Evolutionary conservation across 2,888 invertebrate genomes (phyloP), one percentile per base, ranked within the genome.

Genomic region (Apotomis turbidana): DNA sequence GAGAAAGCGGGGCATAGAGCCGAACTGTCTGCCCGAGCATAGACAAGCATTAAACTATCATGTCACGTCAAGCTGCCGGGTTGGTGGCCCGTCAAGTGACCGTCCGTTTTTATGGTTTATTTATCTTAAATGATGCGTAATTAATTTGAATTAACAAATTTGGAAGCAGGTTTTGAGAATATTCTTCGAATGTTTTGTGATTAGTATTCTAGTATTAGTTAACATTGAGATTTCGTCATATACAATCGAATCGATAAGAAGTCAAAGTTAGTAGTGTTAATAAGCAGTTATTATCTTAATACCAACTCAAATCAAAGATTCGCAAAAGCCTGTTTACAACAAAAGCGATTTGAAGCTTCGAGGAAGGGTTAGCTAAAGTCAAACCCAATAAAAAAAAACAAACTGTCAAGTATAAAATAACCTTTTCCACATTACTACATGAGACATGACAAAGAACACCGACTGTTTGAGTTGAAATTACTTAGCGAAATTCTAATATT

Each of bases 21-120:
- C 63, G 41, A 13, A 27, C 58, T 70, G 70, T 63, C 63, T 58
- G 63, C 51, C 51, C 58, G 5, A 1, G 49, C 55, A 46, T 82
- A 82, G 85, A 85, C 86, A 85, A 81, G 79, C 85, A 82, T 85
- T 81, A 81, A 83, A 83, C 82, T 76, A 77, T 77, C 76, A 75
- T 73, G 75, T 73, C 63, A 67, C 74, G 77, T 78, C 78, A 77
- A 67, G 74, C 76, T 74, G 74, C 74, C 71, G 74, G 55, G 75
- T 59, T 68, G 55, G 62, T 44, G 58, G 60, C 58, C 73, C 74
- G 74, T 70, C 70, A 72, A 73, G 73, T 49, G 61, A 68, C 77
- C 62, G 57, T 67, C 69, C 60, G 66, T 57, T 66, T 66, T 55
- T 46, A 57, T 66, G 44, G 44, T 66, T 66, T 57, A 57, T 66